Conservation (phyloP, 2,797 vertebrate genomes). For the Liparis tanakae region DNA sequence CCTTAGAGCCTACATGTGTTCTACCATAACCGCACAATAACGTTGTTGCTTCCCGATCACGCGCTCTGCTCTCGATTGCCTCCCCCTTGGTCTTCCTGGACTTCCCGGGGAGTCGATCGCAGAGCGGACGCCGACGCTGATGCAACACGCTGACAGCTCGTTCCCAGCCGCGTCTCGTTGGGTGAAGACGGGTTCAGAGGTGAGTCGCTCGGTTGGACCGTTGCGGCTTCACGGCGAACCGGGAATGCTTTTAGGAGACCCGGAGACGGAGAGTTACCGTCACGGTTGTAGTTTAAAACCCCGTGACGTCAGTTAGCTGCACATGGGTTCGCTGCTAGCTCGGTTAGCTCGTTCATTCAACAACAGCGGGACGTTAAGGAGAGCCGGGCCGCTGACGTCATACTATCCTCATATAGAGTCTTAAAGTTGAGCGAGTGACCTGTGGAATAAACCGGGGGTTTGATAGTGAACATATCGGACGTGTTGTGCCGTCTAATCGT, state of each 20-base stretch:
- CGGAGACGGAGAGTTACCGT: rapidly evolving
- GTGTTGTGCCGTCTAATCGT: not conserved
- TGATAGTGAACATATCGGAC: no score
- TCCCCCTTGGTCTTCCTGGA: conserved; percentile 40
- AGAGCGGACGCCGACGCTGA: conserved; percentile 73
- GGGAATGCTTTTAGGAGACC: rapidly evolving
- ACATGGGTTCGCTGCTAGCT: conserved; percentile 62
- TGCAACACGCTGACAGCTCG: conserved; percentile 74
- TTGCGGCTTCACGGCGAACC: rapidly evolving
- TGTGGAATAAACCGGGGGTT: no score
- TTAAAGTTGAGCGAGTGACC: not conserved
- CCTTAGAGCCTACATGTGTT: no score
- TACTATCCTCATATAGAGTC: no score
- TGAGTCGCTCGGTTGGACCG: conserved; percentile 3
- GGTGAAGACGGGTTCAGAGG: conserved; percentile 27
- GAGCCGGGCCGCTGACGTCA: not conserved
- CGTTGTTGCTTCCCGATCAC: not conserved
- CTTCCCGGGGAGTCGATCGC: conserved; percentile 35
- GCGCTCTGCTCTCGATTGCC: conserved; percentile 60
- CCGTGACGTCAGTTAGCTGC: conserved; percentile 17
- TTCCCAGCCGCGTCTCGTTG: not conserved
- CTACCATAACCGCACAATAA: not conserved
- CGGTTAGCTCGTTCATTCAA: conserved; percentile 36
- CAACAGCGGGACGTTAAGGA: not conserved
- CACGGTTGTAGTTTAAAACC: rapidly evolving